Evolutionary conservation across 2,797 vertebrate genomes (phyloP).

Genomic region (Vespertilio murinus): DNA sequence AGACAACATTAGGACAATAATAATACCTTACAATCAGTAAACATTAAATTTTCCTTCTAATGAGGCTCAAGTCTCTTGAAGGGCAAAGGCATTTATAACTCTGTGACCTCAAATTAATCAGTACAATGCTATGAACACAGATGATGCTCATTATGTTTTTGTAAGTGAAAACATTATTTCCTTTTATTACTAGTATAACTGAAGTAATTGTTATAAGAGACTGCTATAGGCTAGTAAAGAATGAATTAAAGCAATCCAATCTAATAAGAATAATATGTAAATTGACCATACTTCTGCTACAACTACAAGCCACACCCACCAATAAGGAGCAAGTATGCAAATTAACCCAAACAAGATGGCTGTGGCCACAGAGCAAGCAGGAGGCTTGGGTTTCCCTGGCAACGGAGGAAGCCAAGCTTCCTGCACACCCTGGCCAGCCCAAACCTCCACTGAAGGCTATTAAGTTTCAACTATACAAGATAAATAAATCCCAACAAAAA

Average conservation of each 20-base stretch:
- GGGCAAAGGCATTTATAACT: neutral
- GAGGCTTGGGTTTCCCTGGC: no score
- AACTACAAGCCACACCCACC: no score
- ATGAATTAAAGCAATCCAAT: neutral
- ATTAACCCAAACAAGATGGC: no score
- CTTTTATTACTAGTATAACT: neutral
- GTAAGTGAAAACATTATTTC: neutral
- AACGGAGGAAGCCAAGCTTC: no score
- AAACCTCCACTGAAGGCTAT: no score
- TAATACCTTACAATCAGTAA: neutral
- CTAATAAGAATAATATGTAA: no score
- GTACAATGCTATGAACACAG: neutral
- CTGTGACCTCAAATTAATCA: neutral
- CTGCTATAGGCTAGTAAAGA: neutral
- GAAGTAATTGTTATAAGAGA: slow-evolving; percentile 28
- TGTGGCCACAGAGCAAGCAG: no score
- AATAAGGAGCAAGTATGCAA: no score
- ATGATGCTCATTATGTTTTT: neutral
- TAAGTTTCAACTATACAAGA: no score
- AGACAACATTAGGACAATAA: neutral
- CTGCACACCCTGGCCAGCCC: no score
- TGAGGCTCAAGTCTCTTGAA: neutral
- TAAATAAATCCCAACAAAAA: no score
- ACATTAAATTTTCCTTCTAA: neutral
- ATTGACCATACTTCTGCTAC: no score